phyloP scores from a whole-genome alignment of 2,797 vertebrate genomes.

The Nyctibius grandis region DNA sequence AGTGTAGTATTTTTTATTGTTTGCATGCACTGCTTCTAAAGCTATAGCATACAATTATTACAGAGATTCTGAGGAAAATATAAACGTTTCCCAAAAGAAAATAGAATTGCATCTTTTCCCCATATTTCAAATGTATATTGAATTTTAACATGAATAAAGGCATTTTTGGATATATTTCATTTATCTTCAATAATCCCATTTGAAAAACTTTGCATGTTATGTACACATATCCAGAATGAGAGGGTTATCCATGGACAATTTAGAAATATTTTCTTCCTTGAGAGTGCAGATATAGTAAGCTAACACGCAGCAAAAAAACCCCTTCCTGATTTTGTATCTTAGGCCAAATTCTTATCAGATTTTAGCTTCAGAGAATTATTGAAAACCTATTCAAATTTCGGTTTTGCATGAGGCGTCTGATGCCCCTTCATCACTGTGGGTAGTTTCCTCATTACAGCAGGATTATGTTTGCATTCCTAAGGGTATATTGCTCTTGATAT shows the following conservation, averaged over 20 bases:
- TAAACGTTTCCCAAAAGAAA: neutral
- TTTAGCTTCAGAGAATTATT: neutral
- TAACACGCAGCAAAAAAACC: neutral
- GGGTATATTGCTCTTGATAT: neutral
- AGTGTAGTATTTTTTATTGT: neutral
- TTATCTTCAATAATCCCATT: neutral
- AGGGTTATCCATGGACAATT: neutral
- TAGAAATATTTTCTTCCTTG: neutral
- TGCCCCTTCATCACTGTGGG: neutral
- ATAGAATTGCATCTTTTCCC: neutral
- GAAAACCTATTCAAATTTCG: neutral
- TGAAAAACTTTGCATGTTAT: neutral
- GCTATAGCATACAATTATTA: neutral
- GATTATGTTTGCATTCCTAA: neutral
- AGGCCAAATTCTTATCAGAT: neutral
- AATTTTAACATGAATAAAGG: neutral
- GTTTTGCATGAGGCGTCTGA: neutral
- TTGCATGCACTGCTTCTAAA: neutral
- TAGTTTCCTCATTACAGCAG: neutral
- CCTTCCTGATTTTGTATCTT: neutral
- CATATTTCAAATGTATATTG: neutral
- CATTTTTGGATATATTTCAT: neutral
- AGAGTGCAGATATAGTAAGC: neutral
- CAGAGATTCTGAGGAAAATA: neutral
- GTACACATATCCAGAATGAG: neutral